These are phyloP conservation scores for Apantesis nais DNA, from an alignment of 2,888 invertebrate species.

Conservation along the genomic window DNA sequence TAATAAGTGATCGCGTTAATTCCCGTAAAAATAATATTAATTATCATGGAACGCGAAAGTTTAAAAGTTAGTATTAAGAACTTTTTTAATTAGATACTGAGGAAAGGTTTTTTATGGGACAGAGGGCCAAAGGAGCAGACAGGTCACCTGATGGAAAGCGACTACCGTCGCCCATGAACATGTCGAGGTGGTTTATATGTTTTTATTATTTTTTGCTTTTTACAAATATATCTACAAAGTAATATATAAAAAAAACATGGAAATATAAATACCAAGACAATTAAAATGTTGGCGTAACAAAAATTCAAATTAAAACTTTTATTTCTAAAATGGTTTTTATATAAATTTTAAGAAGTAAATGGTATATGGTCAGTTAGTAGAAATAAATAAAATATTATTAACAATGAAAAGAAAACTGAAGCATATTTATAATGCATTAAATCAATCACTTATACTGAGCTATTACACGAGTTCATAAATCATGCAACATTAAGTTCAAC, in stretches of 20 bases:
- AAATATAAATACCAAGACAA: background rate
- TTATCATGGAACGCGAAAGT: no score
- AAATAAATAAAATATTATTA: background rate
- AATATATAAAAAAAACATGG: background rate
- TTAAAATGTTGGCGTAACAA: background rate
- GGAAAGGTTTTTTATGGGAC: no score
- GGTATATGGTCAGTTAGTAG: background rate
- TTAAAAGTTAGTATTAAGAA: no score
- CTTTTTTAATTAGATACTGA: no score
- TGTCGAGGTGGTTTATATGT: no score
- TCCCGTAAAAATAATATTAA: no score
- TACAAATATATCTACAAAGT: background rate
- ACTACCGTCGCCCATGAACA: no score
- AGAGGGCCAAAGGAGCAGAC: no score
- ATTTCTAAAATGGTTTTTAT: background rate
- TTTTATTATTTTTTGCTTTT: no score
- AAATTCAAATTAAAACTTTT: background rate
- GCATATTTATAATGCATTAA: background rate
- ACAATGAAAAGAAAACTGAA: background rate
- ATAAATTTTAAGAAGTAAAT: background rate
- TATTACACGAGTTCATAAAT: slow-evolving; percentile 42
- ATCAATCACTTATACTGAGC: background rate
- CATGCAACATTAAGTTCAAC: slow-evolving; percentile 54
- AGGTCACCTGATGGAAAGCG: no score
- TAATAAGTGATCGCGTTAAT: no score